Evolutionary conservation across 2,797 vertebrate genomes (phyloP).

Genomic region (Notamacropus eugenii): DNA sequence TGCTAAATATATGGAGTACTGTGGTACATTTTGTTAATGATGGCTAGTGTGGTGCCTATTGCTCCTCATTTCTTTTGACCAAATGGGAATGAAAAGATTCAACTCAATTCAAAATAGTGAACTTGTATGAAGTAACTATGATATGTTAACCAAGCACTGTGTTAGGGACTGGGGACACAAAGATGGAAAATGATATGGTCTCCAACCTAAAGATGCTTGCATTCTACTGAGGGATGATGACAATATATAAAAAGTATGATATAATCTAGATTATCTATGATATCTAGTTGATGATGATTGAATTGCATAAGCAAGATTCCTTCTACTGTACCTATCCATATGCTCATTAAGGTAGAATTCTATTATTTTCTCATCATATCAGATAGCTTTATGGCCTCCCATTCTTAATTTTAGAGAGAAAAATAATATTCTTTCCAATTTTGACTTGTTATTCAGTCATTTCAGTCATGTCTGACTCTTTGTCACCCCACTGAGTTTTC

Average conservation of each 20-base stretch:
- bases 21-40: neutral
- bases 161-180: neutral
- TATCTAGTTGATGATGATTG: neutral
- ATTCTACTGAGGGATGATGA: neutral
- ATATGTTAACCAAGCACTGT: neutral
- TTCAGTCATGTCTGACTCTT: neutral
- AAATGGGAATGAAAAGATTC: neutral
- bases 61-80: neutral
- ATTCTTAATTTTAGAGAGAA: constrained; percentile 35
- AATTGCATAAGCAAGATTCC: neutral
- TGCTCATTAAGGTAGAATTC: neutral
- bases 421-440: constrained; percentile 8
- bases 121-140: neutral
- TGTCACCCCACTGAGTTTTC: neutral
- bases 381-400: neutral
- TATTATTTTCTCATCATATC: constrained; percentile 7
- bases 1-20: neutral
- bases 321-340: neutral
- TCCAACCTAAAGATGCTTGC: neutral
- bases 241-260: neutral
- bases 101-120: neutral
- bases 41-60: neutral
- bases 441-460: neutral
- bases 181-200: neutral
- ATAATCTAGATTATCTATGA: neutral